Percentiles rank a stretch among this genome's conserved stretches.
These are phyloP conservation scores for Drosophila pectinifera DNA, from an alignment of 1,140 invertebrate species.

Conservation along the genomic window DNA sequence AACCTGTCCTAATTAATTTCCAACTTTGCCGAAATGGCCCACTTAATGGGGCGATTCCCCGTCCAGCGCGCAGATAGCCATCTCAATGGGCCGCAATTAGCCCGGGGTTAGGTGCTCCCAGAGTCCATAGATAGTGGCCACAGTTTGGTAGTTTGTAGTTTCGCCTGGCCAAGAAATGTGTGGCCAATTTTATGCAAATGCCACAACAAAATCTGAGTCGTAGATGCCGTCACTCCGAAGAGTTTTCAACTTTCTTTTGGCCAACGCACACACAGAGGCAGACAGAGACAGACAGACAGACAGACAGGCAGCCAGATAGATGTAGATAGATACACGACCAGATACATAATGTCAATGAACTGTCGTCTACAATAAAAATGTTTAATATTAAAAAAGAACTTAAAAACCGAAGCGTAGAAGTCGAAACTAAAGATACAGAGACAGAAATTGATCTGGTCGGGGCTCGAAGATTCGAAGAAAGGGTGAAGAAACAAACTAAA, in stretches of 20 bases:
- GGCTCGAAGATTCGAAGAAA: slow-evolving; percentile 2
- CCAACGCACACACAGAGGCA: slow-evolving; percentile 32
- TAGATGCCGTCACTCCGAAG: slow-evolving; percentile 39
- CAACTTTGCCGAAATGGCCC: slow-evolving; percentile 65
- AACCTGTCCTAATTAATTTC: slow-evolving; percentile 80
- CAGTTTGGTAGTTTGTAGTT: slow-evolving; percentile 29
- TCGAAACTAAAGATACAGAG: slow-evolving; percentile 48
- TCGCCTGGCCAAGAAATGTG: slow-evolving; percentile 74
- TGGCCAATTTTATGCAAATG: slow-evolving; percentile 78
- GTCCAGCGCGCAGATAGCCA: slow-evolving; percentile 35
- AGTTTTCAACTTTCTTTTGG: slow-evolving; percentile 74
- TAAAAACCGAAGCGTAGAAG: slow-evolving; percentile 46
- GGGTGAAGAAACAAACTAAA: slow-evolving; percentile 48
- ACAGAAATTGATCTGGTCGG: slow-evolving; percentile 56
- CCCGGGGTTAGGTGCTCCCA: neutral
- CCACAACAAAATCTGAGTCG: slow-evolving; percentile 23
- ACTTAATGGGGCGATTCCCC: slow-evolving; percentile 65
- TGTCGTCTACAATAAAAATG: slow-evolving; percentile 52
- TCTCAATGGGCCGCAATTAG: slow-evolving; percentile 66
- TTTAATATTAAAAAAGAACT: slow-evolving; percentile 70
- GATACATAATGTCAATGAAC: slow-evolving; percentile 71
- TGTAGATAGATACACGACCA: slow-evolving; percentile 27
- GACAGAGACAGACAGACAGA: slow-evolving; percentile 5
- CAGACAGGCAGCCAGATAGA: slow-evolving; percentile 17
- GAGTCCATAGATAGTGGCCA: neutral